Percentiles rank a stretch among this genome's conserved stretches.
phyloP scores from a whole-genome alignment of 92 coral and sea anemone species.

The Scolanthus callimorphus region DNA sequence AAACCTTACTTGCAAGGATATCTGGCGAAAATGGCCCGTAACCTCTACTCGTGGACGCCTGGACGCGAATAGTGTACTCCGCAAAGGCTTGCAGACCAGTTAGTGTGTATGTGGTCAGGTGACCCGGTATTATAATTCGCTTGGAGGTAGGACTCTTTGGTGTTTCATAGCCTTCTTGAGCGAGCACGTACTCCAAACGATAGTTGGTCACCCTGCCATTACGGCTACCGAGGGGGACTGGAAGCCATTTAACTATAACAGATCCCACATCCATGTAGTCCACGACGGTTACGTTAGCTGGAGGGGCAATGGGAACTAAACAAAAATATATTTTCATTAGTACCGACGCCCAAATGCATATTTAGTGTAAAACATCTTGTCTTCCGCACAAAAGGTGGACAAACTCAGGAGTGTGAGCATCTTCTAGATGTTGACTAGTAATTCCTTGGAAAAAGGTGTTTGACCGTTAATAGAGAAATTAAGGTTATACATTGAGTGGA shows the following conservation, averaged over 20 bases:
- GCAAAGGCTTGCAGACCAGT: background rate
- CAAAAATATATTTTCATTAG: too few species aligned
- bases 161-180: background rate
- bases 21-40: background rate
- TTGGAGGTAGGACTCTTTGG: background rate
- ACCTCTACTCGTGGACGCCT: slow-evolving; percentile 1
- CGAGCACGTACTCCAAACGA: background rate
- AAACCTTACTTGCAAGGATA: slow-evolving; percentile 2
- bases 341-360: too few species aligned
- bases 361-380: too few species aligned
- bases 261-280: slow-evolving; percentile 1
- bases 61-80: background rate
- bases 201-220: background rate
- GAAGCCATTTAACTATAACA: background rate
- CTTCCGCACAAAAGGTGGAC: too few species aligned
- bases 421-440: too few species aligned
- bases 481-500: too few species aligned
- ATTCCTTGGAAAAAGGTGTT: too few species aligned
- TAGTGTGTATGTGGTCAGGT: background rate
- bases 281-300: background rate
- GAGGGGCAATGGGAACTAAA: slow-evolving; percentile 8
- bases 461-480: too few species aligned
- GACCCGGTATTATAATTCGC: background rate
- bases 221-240: background rate
- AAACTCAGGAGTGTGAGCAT: too few species aligned